Evolutionary conservation across 2,113 vertebrate genomes (phyloP).

Genomic region (Ameiurus melas): DNA sequence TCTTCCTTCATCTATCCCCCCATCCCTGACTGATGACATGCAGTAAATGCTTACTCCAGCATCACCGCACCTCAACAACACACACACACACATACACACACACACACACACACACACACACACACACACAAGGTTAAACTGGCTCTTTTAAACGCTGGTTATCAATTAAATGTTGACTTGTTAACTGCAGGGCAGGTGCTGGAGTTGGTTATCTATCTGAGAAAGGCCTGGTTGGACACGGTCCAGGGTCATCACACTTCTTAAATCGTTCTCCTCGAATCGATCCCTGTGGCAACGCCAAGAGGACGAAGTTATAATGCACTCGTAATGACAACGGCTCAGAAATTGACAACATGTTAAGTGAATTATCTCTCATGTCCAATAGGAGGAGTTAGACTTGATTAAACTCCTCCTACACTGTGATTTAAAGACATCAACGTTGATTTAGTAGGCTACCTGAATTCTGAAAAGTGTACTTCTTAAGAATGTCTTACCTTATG

Average conservation of each 20-base stretch:
- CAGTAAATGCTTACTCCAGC: conserved; percentile 62
- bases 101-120: too few relatives aligned
- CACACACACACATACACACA: too few relatives aligned
- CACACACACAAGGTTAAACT: conserved; percentile 62
- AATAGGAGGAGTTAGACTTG: conserved; percentile 1
- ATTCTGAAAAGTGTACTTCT: background rate
- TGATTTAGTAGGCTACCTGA: background rate
- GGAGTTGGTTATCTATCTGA: conserved; percentile 60
- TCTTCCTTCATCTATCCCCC: background rate
- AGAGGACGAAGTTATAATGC: conserved; percentile 68
- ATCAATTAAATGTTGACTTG: conserved; percentile 70
- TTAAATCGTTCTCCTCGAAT: conserved; percentile 60
- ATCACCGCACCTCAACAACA: too few relatives aligned
- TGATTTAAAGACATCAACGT: background rate
- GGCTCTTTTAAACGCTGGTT: conserved; percentile 66
- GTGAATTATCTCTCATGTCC: conserved; percentile 58
- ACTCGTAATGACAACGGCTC: conserved; percentile 72
- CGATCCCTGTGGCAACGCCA: conserved; percentile 63
- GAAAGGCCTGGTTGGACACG: conserved; percentile 10
- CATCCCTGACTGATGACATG: conserved; percentile 59
- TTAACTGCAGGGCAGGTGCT: conserved; percentile 52
- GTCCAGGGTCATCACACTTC: background rate
- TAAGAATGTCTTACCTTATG: background rate
- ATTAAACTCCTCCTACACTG: background rate
- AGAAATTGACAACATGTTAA: conserved; percentile 63